Base-by-base conservation (phyloP, 2,797 vertebrate species). In the Acrossocheilus wenchowensis region DNA sequence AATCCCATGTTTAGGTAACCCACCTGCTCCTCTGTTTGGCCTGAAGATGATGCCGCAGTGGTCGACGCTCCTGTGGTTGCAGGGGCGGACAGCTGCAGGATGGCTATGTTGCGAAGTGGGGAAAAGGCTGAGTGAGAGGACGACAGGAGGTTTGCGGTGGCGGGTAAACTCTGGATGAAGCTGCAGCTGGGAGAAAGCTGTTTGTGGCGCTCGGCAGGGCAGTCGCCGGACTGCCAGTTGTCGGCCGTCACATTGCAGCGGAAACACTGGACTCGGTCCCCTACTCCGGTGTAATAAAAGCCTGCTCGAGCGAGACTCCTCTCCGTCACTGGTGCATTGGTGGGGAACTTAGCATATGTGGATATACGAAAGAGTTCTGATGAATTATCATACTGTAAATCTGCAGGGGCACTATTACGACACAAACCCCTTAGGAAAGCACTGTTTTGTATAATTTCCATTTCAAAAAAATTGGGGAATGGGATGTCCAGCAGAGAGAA, bases 291-390 rank as follows among this genome's bases (percentile, higher is more conserved):
- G 93, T 99, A 99, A 91, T 97, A 99, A 94, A 98, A 99, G 0
- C 98, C 98, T 3, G 98, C 98, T n/a, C 96, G 96, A 0, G 98
- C 98, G 73, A 99, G 95, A 84, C 97, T 99, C 54, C 98, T 95
- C 90, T 99, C 98, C 0, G 97, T 97, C 12, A 99, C 95, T 0
- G 95, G 92, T 0, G 92, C 92, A 0, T 96, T 95, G 0, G 86
- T 0, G 0, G 97, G 98, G 89, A 99, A 99, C 41, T 96, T 92
- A 0, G 97, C 98, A 77, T 97, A 99, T 0, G 98, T 99, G 0
- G 98, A 99, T 90, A 99, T 97, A 87, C 98, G 94, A 91, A 96
- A 99, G 79, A 99, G 97, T 78, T 99, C 98, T 94, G 96, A 93
- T 0, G 97, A 96, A 78, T 98, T 95, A 43, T 99, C 97, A 0